Evolutionary conservation across 2,113 vertebrate genomes (phyloP), one percentile per base, ranked within the genome.

Genomic region (Misgurnus anguillicaudatus): DNA sequence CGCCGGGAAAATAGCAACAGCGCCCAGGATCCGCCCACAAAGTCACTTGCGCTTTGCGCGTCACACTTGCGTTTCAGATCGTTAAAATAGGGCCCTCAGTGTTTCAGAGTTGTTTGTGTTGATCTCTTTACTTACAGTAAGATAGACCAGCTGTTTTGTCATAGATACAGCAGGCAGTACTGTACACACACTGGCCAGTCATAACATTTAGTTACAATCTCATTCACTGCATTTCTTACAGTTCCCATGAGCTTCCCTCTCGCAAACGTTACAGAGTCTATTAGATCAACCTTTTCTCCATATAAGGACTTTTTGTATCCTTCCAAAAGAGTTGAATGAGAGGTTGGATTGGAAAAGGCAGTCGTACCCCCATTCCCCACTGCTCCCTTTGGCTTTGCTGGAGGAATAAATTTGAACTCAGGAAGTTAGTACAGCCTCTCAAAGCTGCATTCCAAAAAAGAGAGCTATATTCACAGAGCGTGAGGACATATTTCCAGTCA

Each of bases 281-380:
- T 83, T 86, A 86, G 85, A 87, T 84, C 78, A 78, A 90, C 71
- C 87, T 90, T 94, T 83, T 91, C 80, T 64, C 94, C 95, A 94
- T 95, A 94, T 95, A 95, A 89, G 94, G 95, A 85, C 66, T 90
- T 93, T 93, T 91, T 86, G 64, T 86, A 91, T 85, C 89, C 86
- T 63, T 77, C 62, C 60, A 74, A 31, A 42, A 57, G 70, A 71
- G 61, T 7, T 66, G 73, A 58, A 79, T 66, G 61, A 63, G 60
- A 75, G 80, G 48, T 55, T 70, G 64, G 77, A 60, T 58, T 9
- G 68, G 64, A 47, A 38, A 75, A 81, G 71, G 38, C 16, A 47
- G 75, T n/a, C 17, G 77, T 79, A 61, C 68, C 64, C 76, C 31
- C 42, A 41, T 61, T 75, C 41, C 41, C 62, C 71, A 38, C n/a